phyloP scores from a whole-genome alignment of 2,888 invertebrate species.

The Trachelus tabidus region DNA sequence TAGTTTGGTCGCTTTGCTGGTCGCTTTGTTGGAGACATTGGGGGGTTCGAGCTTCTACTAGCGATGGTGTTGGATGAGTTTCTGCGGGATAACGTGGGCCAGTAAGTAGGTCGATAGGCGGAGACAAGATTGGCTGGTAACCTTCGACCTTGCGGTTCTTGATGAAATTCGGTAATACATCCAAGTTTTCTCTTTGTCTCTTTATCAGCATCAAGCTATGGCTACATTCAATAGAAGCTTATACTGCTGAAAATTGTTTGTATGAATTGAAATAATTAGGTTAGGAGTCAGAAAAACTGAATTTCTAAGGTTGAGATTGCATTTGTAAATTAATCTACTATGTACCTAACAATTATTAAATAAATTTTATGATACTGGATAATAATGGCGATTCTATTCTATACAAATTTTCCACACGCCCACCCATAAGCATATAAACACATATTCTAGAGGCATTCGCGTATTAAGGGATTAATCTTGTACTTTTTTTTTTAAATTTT shows the following conservation, averaged over 20 bases:
- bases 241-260: background rate
- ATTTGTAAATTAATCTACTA: background rate
- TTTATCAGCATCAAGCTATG: background rate
- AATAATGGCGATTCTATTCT: background rate
- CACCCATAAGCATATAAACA: too few relatives aligned
- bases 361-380: background rate
- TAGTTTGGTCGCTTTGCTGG: conserved; percentile 38
- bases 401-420: too few relatives aligned
- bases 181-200: conserved; percentile 37
- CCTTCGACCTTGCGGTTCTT: conserved; percentile 43
- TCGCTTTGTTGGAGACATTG: conserved; percentile 12
- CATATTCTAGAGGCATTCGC: background rate
- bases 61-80: conserved; percentile 32
- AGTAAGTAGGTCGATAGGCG: conserved; percentile 48
- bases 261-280: background rate
- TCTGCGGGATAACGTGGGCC: conserved; percentile 40
- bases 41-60: conserved; percentile 12
- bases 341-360: background rate
- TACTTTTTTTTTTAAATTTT: too few relatives aligned
- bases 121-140: conserved; percentile 51
- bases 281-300: background rate
- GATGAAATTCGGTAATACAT: conserved; percentile 49
- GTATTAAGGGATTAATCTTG: background rate
- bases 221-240: background rate
- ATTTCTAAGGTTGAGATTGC: background rate